Conservation (phyloP, 1,140 invertebrate species). For the Drosophila parvula region DNA sequence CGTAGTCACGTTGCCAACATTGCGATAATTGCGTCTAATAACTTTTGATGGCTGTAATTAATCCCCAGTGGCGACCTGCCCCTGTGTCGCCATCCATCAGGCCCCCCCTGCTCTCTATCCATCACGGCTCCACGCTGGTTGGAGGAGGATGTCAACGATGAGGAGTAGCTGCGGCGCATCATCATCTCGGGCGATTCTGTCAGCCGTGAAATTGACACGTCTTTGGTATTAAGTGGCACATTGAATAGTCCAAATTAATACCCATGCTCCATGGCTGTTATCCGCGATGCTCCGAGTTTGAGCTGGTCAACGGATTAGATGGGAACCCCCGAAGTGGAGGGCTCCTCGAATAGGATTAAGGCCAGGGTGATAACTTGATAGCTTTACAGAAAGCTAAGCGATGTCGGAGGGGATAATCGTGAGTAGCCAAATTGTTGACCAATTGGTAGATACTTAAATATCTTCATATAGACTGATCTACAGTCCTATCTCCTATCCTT, state of each 20-base stretch:
- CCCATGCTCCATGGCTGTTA: slow-evolving; percentile 46
- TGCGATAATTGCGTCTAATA: slow-evolving; percentile 81
- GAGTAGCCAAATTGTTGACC: not conserved
- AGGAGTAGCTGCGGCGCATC: slow-evolving; percentile 28
- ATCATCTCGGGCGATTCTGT: slow-evolving; percentile 59
- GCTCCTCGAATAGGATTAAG: not conserved
- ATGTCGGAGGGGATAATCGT: not conserved
- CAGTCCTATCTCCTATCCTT: not conserved
- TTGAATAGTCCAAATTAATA: slow-evolving; percentile 81
- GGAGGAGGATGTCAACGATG: slow-evolving; percentile 38
- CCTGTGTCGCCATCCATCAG: slow-evolving; percentile 15
- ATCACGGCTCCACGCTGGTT: slow-evolving; percentile 1
- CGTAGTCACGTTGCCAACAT: slow-evolving; percentile 68
- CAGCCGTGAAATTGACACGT: slow-evolving; percentile 81
- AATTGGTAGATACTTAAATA: not conserved
- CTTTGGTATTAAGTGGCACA: slow-evolving; percentile 81
- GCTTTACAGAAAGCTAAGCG: not conserved
- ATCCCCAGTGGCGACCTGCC: slow-evolving; percentile 67
- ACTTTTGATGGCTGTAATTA: slow-evolving; percentile 83
- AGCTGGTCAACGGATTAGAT: slow-evolving; percentile 17
- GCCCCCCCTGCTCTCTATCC: not conserved
- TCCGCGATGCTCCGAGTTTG: slow-evolving; percentile 8
- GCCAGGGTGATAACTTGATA: not conserved
- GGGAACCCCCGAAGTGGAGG: not conserved
- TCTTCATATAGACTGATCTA: not conserved